Evolutionary conservation across 1,140 invertebrate genomes (phyloP).

Genomic region (Heliconius hewitsoni): DNA sequence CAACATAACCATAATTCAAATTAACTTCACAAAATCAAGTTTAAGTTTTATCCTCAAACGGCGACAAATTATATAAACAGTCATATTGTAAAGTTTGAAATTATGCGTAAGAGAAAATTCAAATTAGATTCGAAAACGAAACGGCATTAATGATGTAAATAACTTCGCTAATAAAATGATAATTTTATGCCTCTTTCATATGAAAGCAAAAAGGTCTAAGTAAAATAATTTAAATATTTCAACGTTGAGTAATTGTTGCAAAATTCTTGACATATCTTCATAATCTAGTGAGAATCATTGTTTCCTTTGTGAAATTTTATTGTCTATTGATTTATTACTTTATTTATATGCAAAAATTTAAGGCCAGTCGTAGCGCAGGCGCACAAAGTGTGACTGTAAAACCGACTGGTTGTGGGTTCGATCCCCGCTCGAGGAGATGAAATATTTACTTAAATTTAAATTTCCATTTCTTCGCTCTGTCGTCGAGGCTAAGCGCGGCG

Average conservation of each 20-base stretch:
- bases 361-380: too few species aligned
- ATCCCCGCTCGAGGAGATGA: too few species aligned
- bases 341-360: too few species aligned
- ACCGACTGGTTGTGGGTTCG: too few species aligned
- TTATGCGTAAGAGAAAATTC: neutral
- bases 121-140: neutral
- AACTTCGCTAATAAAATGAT: neutral
- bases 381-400: too few species aligned
- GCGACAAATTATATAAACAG: slow-evolving; percentile 5
- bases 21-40: too few species aligned
- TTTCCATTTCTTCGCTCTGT: too few species aligned
- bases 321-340: neutral
- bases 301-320: neutral
- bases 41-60: too few species aligned
- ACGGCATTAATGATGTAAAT: neutral
- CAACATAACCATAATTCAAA: too few species aligned
- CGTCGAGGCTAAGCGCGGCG: too few species aligned
- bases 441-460: too few species aligned
- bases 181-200: slow-evolving; percentile 8
- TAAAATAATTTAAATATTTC: neutral
- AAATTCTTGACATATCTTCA: neutral
- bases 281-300: neutral
- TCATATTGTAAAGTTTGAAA: neutral
- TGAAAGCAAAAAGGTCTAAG: neutral
- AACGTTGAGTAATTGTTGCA: neutral